Base-by-base conservation (phyloP, 2,888 invertebrate genomes). In the Spilosoma lubricipeda region DNA sequence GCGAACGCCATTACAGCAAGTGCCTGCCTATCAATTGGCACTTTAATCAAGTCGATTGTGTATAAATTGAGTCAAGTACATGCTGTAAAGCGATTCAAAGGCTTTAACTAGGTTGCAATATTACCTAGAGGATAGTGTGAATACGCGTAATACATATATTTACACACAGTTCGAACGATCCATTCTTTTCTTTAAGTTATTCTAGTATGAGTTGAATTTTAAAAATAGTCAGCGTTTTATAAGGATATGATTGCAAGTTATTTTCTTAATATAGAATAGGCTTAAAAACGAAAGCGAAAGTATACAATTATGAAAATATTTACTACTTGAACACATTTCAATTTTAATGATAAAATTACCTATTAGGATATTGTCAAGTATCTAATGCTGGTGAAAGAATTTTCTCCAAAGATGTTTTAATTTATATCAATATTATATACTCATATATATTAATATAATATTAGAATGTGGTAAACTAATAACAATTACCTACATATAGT, bases 31-130 rank as follows among this genome's bases (percentile, higher is more conserved):
- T 69, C 64, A 36, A 69, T 73, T 73, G 64, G 45, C 69, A 33
- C 30, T 65, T 36, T 65, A 70, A 69, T 65, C 65, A 68, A 69
- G 48, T 52, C 27, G 68, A 73, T 73, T 73, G 72, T 67, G 33
- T 39, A 42, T 67, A 72, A 42, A 39, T 70, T 42, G 63, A 59
- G 27, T 18, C 18, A 59, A 42, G 45, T 70, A 63, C 36, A 36
- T 36, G 0, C 70, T 39, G 23, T 45, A 64, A 42, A 20, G 48
- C 42, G 18, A 70, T 42, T 23, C 63, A n/a, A 65, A 23, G 8
- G 23, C 9, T 48, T 71, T 30, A 65, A 48, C n/a, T 71, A 65
- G 71, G 71, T 65, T 65, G 65, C 36, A 11, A 11, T 39, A 39
- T 23, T 39, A 66, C 33, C 39, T 66, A n/a, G n/a, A 39, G n/a